phyloP scores from a whole-genome alignment of 2,888 invertebrate species.

The Habrosyne pyritoides region DNA sequence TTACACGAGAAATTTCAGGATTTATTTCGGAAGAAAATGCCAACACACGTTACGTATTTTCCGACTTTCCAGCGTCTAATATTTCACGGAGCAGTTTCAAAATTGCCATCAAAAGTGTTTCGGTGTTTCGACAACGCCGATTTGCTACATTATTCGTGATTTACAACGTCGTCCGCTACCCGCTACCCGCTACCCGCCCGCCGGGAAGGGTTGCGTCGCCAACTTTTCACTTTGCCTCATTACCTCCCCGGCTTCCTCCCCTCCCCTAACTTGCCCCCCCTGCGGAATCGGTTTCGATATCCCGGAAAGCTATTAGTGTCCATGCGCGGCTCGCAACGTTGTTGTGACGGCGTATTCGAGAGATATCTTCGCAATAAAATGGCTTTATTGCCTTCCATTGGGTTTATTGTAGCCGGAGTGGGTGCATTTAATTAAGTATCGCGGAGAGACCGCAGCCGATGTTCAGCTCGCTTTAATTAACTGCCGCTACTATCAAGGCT shows the following conservation, averaged over 20 bases:
- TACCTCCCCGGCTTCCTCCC: slow-evolving; percentile 6
- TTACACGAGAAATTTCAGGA: background rate
- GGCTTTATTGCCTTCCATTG: slow-evolving; percentile 14
- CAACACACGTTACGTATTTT: background rate
- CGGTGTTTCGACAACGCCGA: slow-evolving; percentile 3
- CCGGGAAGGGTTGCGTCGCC: slow-evolving; percentile 14
- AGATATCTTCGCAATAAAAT: slow-evolving; percentile 12
- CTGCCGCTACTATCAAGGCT: background rate
- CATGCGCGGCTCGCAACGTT: slow-evolving; percentile 3
- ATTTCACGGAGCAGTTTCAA: background rate
- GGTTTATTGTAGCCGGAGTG: slow-evolving; percentile 1
- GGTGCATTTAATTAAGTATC: slow-evolving; percentile 1
- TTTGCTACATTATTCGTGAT: slow-evolving; percentile 1
- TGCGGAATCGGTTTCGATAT: slow-evolving; percentile 13
- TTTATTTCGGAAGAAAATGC: background rate
- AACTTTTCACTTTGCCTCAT: slow-evolving; percentile 15
- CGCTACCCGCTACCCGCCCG: background rate
- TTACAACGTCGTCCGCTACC: slow-evolving; percentile 4
- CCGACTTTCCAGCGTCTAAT: background rate
- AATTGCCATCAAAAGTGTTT: slow-evolving; percentile 3
- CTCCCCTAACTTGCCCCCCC: background rate
- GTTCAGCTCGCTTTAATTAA: background rate
- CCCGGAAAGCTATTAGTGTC: slow-evolving; percentile 15
- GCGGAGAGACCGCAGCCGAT: background rate
- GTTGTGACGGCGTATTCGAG: slow-evolving; percentile 7